Conservation (phyloP, 2,888 invertebrate species). For the Adelognathus sp. region DNA sequence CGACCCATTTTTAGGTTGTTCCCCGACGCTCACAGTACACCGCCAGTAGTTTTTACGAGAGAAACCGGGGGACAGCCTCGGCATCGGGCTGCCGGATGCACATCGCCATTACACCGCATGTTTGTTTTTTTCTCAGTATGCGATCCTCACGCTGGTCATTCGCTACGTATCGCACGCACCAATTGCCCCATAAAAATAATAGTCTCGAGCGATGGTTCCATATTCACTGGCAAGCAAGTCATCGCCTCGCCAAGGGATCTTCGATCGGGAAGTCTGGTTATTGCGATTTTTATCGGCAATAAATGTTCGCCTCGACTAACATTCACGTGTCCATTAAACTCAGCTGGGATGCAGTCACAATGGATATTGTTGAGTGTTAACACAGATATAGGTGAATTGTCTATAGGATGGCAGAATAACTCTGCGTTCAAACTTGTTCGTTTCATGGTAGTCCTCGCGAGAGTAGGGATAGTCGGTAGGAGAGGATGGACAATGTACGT, state of each 20-base stretch:
- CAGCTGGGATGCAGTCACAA: background rate
- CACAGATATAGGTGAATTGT: background rate
- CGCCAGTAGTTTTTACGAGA: slow-evolving; percentile 31
- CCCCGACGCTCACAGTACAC: slow-evolving; percentile 41
- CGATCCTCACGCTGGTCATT: background rate
- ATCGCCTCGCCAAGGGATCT: background rate
- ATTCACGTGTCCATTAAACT: background rate
- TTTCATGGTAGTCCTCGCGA: no score
- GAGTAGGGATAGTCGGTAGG: no score
- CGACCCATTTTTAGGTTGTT: background rate
- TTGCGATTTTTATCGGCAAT: background rate
- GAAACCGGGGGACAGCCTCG: no score
- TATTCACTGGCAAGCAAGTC: background rate
- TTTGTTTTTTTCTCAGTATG: slow-evolving; percentile 3
- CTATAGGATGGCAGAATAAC: background rate
- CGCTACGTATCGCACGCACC: background rate
- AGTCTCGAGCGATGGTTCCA: background rate
- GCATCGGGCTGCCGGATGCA: background rate
- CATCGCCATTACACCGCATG: background rate
- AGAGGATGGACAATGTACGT: no score
- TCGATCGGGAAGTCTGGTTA: slow-evolving; percentile 5
- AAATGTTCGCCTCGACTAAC: background rate
- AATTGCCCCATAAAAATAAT: background rate
- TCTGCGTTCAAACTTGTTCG: background rate
- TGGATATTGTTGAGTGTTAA: background rate